Evolutionary conservation across 2,113 vertebrate species (phyloP).

Genomic region (Cygnus atratus): DNA sequence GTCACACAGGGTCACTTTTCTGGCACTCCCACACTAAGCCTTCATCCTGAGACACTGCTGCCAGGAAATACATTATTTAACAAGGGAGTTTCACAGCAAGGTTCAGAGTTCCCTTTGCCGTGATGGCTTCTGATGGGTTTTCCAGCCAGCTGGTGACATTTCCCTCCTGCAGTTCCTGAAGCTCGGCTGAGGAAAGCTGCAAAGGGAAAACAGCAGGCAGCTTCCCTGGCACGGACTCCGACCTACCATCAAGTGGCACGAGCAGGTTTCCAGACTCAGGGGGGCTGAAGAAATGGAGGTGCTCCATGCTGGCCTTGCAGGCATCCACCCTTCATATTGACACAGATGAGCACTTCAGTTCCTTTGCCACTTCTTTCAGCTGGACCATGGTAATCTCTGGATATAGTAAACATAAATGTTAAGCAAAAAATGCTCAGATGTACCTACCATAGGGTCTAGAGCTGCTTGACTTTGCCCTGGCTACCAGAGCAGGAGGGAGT

Average conservation of each 20-base stretch:
- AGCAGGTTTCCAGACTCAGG: background rate
- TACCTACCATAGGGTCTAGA: background rate
- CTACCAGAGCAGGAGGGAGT: background rate
- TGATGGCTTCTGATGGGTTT: background rate
- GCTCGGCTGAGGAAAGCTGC: background rate
- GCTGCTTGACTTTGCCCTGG: background rate
- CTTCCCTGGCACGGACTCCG: background rate
- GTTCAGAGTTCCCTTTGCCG: background rate
- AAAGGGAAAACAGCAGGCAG: background rate
- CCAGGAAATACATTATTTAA: slow-evolving; percentile 11
- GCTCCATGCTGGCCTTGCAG: background rate
- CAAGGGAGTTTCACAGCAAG: background rate
- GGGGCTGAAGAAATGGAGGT: background rate
- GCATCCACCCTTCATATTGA: background rate
- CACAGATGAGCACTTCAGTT: accelerated
- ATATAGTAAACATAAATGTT: accelerated
- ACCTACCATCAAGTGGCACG: background rate
- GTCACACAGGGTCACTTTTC: background rate
- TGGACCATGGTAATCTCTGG: background rate
- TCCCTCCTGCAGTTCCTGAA: background rate
- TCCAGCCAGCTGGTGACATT: slow-evolving; percentile 28
- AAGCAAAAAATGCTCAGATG: background rate
- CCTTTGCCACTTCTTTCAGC: background rate
- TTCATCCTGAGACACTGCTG: background rate
- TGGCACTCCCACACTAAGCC: background rate